These are phyloP conservation scores for Vollenhovia emeryi DNA, from an alignment of 1,140 invertebrate species.

Conservation along the genomic window DNA sequence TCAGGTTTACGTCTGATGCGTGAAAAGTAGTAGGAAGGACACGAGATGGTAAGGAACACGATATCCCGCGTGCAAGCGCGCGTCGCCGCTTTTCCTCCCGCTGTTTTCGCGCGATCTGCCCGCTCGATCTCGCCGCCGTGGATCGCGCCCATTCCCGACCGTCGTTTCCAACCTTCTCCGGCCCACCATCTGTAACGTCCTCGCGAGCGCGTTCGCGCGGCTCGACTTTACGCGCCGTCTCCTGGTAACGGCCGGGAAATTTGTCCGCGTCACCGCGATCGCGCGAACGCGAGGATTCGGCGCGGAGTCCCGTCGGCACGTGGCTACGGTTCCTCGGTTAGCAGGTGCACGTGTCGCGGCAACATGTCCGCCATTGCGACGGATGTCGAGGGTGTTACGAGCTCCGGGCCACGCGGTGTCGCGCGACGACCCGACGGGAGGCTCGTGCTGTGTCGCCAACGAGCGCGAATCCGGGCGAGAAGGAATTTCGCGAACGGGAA, in stretches of 20 bases:
- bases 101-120: neutral
- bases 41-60: constrained; percentile 76
- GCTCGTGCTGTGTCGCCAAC: too few relatives aligned
- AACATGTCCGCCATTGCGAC: constrained; percentile 13
- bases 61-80: neutral
- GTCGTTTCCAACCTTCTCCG: constrained; percentile 21
- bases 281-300: neutral
- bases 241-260: too few relatives aligned
- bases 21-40: constrained; percentile 67
- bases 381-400: neutral
- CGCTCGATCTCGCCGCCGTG: neutral
- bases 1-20: constrained; percentile 71
- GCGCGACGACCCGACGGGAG: neutral
- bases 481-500: neutral
- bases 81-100: neutral
- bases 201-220: neutral
- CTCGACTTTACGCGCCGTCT: too few relatives aligned
- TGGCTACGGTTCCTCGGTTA: neutral
- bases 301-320: neutral
- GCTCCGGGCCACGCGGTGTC: neutral
- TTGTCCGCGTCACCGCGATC: neutral
- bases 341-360: neutral
- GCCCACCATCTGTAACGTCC: neutral
- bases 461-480: neutral
- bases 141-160: constrained; percentile 18